These are phyloP conservation scores for Gambelia wislizenii DNA, from an alignment of 2,797 vertebrate genomes.

Conservation along the genomic window DNA sequence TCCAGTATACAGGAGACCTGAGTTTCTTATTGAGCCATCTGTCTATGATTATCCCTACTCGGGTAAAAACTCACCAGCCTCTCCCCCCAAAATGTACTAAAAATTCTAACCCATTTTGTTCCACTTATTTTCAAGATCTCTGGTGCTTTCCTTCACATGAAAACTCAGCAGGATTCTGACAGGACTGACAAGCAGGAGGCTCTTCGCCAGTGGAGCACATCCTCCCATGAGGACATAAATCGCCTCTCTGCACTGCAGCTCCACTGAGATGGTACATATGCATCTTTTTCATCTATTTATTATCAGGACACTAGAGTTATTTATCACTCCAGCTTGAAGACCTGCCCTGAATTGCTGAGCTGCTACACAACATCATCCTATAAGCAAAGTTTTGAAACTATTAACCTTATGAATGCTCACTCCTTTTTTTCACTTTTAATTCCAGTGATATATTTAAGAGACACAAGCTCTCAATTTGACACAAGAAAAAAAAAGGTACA, in stretches of 20 bases:
- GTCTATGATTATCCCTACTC: too few species aligned
- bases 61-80: not conserved
- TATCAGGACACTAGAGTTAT: constrained; percentile 18
- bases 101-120: not conserved
- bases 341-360: not conserved
- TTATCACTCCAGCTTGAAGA: constrained; percentile 22
- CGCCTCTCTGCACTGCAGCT: not conserved
- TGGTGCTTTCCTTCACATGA: not conserved
- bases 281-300: constrained; percentile 23
- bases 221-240: constrained; percentile 8
- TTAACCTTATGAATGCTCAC: not conserved
- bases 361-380: not conserved
- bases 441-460: not conserved
- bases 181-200: not conserved
- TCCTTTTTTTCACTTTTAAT: not conserved
- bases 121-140: not conserved
- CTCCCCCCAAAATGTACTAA: too few species aligned
- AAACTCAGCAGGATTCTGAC: constrained; percentile 1
- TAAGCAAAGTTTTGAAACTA: not conserved
- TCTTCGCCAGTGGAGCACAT: not conserved
- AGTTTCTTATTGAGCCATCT: not conserved
- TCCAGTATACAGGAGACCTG: not conserved
- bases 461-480: not conserved
- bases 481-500: not conserved
- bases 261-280: constrained; percentile 14